Conservation (phyloP, 2,113 vertebrate genomes). For the Marcusenius ussheri region DNA sequence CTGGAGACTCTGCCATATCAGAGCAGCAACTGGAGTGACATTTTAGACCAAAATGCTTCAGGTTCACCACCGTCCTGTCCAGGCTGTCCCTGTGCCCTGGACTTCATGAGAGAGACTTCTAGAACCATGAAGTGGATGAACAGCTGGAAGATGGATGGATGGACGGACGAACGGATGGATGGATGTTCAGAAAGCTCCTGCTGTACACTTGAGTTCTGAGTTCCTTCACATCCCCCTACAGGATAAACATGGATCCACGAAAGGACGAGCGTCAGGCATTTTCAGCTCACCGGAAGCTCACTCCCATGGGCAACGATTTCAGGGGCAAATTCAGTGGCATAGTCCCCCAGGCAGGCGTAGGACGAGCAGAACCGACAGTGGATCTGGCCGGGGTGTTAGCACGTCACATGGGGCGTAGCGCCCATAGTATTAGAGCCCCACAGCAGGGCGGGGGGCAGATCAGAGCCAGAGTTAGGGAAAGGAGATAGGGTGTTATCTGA, state of each 20-base stretch:
- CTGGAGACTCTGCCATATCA: background rate
- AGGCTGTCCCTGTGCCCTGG: background rate
- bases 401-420: background rate
- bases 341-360: background rate
- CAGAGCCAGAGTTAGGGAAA: constrained; percentile 50
- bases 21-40: background rate
- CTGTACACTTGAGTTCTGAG: background rate
- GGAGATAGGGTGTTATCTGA: constrained; percentile 49
- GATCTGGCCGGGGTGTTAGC: background rate
- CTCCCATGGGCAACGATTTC: background rate
- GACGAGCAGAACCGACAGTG: background rate
- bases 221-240: background rate
- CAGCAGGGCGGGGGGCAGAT: constrained; percentile 14
- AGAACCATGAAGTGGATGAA: background rate
- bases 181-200: background rate
- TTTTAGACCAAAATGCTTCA: background rate
- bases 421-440: background rate
- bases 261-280: background rate
- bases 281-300: background rate
- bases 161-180: background rate
- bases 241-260: background rate
- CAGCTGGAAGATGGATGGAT: background rate
- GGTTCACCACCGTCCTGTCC: background rate
- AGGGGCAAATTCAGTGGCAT: background rate
- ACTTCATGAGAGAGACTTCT: background rate